These are phyloP conservation scores for Anoplolepis gracilipes DNA, from an alignment of 1,140 invertebrate species.

Conservation along the genomic window DNA sequence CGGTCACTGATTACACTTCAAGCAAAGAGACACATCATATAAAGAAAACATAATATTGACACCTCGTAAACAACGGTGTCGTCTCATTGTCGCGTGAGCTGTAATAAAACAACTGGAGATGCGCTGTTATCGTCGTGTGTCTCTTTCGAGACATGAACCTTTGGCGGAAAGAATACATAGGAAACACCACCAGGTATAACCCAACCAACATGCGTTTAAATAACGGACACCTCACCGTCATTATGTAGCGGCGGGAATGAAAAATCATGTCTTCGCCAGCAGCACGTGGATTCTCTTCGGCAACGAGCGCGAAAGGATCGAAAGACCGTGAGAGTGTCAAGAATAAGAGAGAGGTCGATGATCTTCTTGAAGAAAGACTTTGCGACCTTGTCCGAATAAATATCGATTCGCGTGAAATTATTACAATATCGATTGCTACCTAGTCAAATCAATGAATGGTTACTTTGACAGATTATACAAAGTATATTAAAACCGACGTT, in stretches of 20 bases:
- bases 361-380: slow-evolving; percentile 55
- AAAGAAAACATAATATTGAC: slow-evolving; percentile 27
- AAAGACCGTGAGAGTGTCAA: slow-evolving; percentile 60
- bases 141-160: slow-evolving; percentile 22
- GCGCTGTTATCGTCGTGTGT: slow-evolving; percentile 9
- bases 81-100: background rate
- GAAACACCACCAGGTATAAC: background rate
- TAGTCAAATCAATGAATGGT: background rate
- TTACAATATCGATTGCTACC: background rate
- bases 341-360: slow-evolving; percentile 59
- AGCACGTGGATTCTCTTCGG: slow-evolving; percentile 53
- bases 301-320: slow-evolving; percentile 27
- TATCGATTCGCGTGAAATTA: slow-evolving; percentile 32
- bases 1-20: background rate
- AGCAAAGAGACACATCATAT: background rate
- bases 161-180: slow-evolving; percentile 35
- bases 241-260: background rate
- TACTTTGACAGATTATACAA: background rate
- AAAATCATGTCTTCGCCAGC: slow-evolving; percentile 51
- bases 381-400: slow-evolving; percentile 59
- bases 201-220: slow-evolving; percentile 58
- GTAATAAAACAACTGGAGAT: slow-evolving; percentile 45
- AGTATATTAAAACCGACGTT: background rate
- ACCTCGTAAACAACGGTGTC: slow-evolving; percentile 58
- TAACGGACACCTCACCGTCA: slow-evolving; percentile 43